Percentiles rank a stretch among this genome's conserved stretches.
Evolutionary conservation across 2,888 invertebrate species (phyloP).

Genomic region (Cylindroiulus punctatus): DNA sequence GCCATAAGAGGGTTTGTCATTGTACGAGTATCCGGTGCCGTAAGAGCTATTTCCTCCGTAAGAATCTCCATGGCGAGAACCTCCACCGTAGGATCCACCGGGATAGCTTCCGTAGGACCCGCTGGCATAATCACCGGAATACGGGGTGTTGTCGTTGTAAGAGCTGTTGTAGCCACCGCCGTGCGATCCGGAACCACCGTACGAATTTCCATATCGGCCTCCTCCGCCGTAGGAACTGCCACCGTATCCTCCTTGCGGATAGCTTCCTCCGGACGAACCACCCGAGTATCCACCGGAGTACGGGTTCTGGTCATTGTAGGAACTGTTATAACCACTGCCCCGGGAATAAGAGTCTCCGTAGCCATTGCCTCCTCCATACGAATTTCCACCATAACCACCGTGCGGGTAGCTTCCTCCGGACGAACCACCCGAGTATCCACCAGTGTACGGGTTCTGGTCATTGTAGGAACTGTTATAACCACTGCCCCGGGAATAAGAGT

Average conservation of each 20-base stretch:
- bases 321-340: background rate
- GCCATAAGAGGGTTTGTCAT: background rate
- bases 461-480: no score
- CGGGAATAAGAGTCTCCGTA: background rate
- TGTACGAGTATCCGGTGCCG: background rate
- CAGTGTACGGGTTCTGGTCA: no score
- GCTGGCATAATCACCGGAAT: background rate
- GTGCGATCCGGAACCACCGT: background rate
- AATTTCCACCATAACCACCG: background rate
- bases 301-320: background rate
- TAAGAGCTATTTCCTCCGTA: slow-evolving; percentile 44
- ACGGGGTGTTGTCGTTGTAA: background rate
- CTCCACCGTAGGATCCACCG: background rate
- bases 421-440: background rate
- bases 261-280: background rate
- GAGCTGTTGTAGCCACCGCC: background rate
- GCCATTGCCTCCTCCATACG: background rate
- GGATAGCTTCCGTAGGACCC: slow-evolving; percentile 22
- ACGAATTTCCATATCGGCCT: background rate
- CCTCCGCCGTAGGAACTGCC: background rate
- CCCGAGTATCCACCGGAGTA: background rate
- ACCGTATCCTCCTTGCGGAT: background rate
- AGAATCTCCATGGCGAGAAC: background rate
- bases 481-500: no score
- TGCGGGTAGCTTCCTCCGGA: no score